Evolutionary conservation across 2,797 vertebrate genomes (phyloP).

Genomic region (Dromococcyx pavoninus): DNA sequence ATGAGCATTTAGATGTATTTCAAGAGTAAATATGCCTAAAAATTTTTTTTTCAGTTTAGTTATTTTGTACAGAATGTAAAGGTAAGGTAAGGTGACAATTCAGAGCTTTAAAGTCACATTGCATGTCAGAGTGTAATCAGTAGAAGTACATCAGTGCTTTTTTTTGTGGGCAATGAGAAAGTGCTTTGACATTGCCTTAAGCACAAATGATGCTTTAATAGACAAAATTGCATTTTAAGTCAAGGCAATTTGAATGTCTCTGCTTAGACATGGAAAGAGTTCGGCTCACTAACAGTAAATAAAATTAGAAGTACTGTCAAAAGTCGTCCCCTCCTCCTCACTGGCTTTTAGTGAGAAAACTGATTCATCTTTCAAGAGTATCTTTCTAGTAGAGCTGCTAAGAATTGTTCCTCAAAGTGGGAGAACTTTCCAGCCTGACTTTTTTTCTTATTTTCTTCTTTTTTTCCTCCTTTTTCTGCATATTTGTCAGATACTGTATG

Average conservation of each 20-base stretch:
- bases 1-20: not conserved
- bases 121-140: not conserved
- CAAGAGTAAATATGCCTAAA: not conserved
- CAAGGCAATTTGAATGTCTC: not conserved
- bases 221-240: constrained; percentile 13
- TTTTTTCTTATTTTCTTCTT: too few species aligned
- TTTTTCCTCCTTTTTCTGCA: not conserved
- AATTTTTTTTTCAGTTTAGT: not conserved
- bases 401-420: not conserved
- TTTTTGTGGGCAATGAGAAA: not conserved
- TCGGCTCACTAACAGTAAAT: not conserved
- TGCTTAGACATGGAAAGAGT: not conserved
- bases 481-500: not conserved
- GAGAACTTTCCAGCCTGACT: not conserved
- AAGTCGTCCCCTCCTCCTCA: not conserved
- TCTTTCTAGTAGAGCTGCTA: not conserved
- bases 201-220: constrained; percentile 30
- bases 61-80: not conserved
- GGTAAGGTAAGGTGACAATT: not conserved
- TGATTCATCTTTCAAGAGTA: not conserved
- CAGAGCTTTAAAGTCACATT: constrained; percentile 16
- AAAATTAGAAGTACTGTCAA: not conserved
- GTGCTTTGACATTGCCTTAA: constrained; percentile 29
- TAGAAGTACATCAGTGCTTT: not conserved
- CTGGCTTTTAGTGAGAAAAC: not conserved